phyloP scores from a whole-genome alignment of 2,797 vertebrate genomes.

The Phrynocephalus vlangalii region DNA sequence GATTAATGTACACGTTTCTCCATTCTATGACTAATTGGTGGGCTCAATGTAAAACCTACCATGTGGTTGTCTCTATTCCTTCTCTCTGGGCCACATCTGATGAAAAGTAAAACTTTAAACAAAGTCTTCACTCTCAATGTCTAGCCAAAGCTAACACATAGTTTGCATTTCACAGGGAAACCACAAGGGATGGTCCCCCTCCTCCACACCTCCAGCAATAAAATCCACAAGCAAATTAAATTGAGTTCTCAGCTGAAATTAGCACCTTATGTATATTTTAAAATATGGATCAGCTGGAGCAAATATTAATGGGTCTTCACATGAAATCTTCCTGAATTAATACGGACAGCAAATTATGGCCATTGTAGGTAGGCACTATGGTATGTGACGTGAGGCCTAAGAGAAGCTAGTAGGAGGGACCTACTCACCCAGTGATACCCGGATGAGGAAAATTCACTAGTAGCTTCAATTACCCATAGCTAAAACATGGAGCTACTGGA shows the following conservation, averaged over 20 bases:
- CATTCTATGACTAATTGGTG: not conserved
- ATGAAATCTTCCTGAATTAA: not conserved
- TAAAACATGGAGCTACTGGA: not conserved
- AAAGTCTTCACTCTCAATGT: not conserved
- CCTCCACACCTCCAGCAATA: not conserved
- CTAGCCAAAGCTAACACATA: not conserved
- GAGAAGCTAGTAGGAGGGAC: too few relatives aligned
- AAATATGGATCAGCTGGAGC: not conserved
- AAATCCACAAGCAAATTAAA: not conserved
- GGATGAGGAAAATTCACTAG: not conserved
- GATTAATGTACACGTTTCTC: conserved; percentile 2
- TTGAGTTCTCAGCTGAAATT: not conserved
- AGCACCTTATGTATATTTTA: not conserved
- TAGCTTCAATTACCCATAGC: not conserved
- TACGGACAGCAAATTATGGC: not conserved
- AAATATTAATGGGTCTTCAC: not conserved
- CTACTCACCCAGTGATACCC: not conserved
- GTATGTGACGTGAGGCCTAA: too few relatives aligned
- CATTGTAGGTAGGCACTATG: not conserved
- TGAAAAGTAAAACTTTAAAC: not conserved
- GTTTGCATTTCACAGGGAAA: conserved; percentile 11
- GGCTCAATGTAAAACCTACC: not conserved
- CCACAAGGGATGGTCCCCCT: not conserved
- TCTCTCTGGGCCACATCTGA: not conserved
- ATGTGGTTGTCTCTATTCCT: not conserved